phyloP scores from a whole-genome alignment of 2,113 vertebrate genomes.

The Myodes glareolus region DNA sequence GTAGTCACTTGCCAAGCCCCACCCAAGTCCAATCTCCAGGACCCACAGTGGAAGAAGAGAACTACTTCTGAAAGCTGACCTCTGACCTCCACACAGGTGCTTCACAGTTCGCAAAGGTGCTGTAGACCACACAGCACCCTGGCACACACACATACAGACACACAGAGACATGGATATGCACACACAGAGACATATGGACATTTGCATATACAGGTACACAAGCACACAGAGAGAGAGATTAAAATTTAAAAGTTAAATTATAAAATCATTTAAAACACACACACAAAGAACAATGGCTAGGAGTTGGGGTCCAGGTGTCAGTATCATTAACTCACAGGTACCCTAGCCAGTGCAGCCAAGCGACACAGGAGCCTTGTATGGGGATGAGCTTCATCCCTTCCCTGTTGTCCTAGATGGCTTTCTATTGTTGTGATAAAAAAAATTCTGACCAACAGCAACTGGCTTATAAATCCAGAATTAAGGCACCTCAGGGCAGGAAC shows the following conservation, averaged over 20 bases:
- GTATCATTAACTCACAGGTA: neutral
- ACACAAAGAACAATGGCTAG: neutral
- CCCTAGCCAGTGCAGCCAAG: neutral
- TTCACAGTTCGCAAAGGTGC: neutral
- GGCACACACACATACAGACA: neutral
- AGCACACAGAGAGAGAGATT: neutral
- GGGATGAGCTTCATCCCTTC: neutral
- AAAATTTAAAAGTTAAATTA: neutral
- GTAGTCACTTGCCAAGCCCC: too few relatives aligned
- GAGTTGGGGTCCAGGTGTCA: neutral
- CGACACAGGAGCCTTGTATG: fast-evolving
- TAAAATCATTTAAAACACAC: neutral
- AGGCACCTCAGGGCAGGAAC: neutral
- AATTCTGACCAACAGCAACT: neutral
- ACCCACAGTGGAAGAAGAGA: neutral
- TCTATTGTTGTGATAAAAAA: neutral
- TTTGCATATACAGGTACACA: neutral
- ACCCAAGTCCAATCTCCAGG: neutral
- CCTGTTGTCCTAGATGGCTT: neutral
- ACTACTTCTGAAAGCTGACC: neutral
- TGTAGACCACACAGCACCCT: neutral
- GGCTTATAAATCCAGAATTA: neutral
- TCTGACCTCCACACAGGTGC: neutral
- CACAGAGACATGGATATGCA: neutral
- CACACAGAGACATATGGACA: neutral